Conservation (phyloP, 2,113 vertebrate genomes). For the Lepus americanus region DNA sequence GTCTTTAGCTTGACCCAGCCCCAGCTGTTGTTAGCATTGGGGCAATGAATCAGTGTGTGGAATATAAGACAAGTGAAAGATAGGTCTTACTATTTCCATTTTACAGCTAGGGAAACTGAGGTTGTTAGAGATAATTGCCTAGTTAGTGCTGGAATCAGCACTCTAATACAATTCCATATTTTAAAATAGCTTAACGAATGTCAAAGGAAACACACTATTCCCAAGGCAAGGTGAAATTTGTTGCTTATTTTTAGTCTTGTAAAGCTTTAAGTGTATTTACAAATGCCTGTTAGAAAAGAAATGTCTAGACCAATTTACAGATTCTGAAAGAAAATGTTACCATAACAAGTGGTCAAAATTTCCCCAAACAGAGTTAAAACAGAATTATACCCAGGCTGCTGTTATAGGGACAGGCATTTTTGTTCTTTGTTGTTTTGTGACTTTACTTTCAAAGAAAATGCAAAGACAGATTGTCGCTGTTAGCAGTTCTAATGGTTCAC, state of each 20-base stretch:
- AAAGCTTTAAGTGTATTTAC: conserved; percentile 6
- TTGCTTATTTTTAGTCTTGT: conserved; percentile 36
- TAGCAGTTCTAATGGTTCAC: conserved; percentile 57
- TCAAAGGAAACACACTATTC: not conserved
- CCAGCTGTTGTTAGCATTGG: not conserved
- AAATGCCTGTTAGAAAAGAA: not conserved
- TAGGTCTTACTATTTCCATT: not conserved
- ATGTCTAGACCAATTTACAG: conserved; percentile 18
- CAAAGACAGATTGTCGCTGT: conserved; percentile 75
- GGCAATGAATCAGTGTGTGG: too few relatives aligned
- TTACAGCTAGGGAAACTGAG: not conserved
- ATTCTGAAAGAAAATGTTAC: conserved; percentile 62
- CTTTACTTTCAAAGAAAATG: conserved; percentile 81
- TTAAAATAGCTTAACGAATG: not conserved
- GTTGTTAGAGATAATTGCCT: not conserved
- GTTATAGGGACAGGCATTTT: conserved; percentile 26
- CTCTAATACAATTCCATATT: not conserved
- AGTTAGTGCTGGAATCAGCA: not conserved
- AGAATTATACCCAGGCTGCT: conserved; percentile 9
- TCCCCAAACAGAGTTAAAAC: conserved; percentile 54
- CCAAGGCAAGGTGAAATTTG: conserved; percentile 35
- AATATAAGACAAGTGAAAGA: too few relatives aligned
- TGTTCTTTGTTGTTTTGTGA: conserved; percentile 29
- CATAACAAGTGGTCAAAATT: conserved; percentile 41
- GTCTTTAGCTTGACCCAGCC: too few relatives aligned